Percentiles rank a stretch among this genome's conserved stretches.
Evolutionary conservation across 2,113 vertebrate genomes (phyloP).

Genomic region (rat (Rattus norvegicus)): GRCr8 NC_086037.1:51188501-51189000

Average conservation of each 20-base stretch:
- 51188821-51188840: neutral
- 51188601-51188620: too few relatives aligned
- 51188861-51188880: neutral
- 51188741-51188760: too few relatives aligned
- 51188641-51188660: too few relatives aligned
- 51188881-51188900: neutral
- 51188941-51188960: neutral
- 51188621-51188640: too few relatives aligned
- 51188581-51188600: too few relatives aligned
- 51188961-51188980: conserved; percentile 4
- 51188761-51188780: too few relatives aligned
- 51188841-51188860: neutral
- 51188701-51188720: too few relatives aligned
- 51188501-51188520: neutral
- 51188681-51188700: too few relatives aligned
- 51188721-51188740: too few relatives aligned
- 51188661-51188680: too few relatives aligned
- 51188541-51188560: neutral
- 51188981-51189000: conserved; percentile 7
- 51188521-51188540: neutral
- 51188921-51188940: neutral
- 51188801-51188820: neutral
- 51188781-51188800: neutral
- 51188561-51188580: neutral
- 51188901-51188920: neutral